Evolutionary conservation across 2,113 vertebrate species (phyloP).

Genomic region (Oncorhynchus keta): DNA sequence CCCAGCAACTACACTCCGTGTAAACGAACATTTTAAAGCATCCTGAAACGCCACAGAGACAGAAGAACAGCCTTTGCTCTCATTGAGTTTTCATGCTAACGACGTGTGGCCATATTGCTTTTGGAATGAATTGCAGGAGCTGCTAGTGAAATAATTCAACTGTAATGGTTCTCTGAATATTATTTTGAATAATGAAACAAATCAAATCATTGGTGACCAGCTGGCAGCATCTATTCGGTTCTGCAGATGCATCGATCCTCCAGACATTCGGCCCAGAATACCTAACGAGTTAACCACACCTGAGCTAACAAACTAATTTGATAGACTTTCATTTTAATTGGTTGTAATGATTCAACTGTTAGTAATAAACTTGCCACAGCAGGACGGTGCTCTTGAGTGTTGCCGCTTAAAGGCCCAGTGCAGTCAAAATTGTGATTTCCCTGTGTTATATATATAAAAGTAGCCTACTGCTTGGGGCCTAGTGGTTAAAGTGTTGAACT

Average conservation of each 20-base stretch:
- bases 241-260: slow-evolving; percentile 48
- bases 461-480: too few relatives aligned
- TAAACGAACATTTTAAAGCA: neutral
- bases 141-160: slow-evolving; percentile 21
- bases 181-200: slow-evolving; percentile 45
- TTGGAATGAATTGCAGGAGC: slow-evolving; percentile 1
- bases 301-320: slow-evolving; percentile 4
- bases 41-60: neutral
- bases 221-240: slow-evolving; percentile 20
- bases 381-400: neutral
- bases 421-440: too few relatives aligned
- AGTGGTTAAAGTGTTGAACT: too few relatives aligned
- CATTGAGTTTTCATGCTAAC: neutral
- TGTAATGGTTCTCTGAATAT: slow-evolving; percentile 41
- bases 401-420: too few relatives aligned
- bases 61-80: slow-evolving; percentile 11
- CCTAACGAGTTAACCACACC: slow-evolving; percentile 20
- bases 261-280: slow-evolving; percentile 45
- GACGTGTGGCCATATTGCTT: slow-evolving; percentile 6
- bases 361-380: neutral
- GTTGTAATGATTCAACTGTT: slow-evolving; percentile 1
- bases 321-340: slow-evolving; percentile 8
- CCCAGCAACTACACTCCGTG: neutral
- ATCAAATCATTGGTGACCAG: slow-evolving; percentile 40
- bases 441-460: too few relatives aligned